Evolutionary conservation across 2,113 vertebrate species (phyloP), one percentile per base, ranked within the genome.

Genomic region (Regulus satrapa): DNA sequence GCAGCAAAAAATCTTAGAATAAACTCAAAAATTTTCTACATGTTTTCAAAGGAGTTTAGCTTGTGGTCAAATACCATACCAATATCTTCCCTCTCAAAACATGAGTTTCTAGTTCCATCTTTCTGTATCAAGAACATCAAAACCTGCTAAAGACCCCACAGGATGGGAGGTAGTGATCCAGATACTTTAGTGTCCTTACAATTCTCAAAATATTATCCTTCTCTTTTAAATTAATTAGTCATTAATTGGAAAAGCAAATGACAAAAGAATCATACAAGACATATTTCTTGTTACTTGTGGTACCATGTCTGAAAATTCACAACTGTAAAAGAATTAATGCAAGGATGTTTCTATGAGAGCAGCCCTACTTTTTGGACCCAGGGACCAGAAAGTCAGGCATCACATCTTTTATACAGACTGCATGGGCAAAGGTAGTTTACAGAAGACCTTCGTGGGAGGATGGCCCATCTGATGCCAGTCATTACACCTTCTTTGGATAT

Each of bases 151-250:
- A 91, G 83, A 61, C 7, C 3, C 2, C 6, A 40, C 8, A 38
- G 28, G 17, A 36, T 1, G 2, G 6, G 19, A 38, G 4, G 1
- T 46, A n/a, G 31, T 4, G 3, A 64, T 34, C 26, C 41, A 46
- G 36, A n/a, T 46, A n/a, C 34, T 52, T n/a, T 18, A 25, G 14
- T 23, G 13, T 54, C 18, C 49, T 45, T 66, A 14, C 32, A 64
- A 18, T 29, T 32, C 38, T 54, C 23, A 45, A 80, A 43, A 21
- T 67, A 59, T 6, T 6, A 49, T 91, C 10, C 32, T 48, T 36
- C 8, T 21, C 10, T 66, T 78, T 69, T 51, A 82, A 85, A 85
- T 12, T 0, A 80, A 13, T 76, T n/a, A 34, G 23, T 79, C 11
- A 43, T 16, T 14, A 56, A 64, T 1, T 54, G 54, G n/a, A 41